phyloP scores from a whole-genome alignment of 2,113 vertebrate genomes.

The Spea bombifrons region DNA sequence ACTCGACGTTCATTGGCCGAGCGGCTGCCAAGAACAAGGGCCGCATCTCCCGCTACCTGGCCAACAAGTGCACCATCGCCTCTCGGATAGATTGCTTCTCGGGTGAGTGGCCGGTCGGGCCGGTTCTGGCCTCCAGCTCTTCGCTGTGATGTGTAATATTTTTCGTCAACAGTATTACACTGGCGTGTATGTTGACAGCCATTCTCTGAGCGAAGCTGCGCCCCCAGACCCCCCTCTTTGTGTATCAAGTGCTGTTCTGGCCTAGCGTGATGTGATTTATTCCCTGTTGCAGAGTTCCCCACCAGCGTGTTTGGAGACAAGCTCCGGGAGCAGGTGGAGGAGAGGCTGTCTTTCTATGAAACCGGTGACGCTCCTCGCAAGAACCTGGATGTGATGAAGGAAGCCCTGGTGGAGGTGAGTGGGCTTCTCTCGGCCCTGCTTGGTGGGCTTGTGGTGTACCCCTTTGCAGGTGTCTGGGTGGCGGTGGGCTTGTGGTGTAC shows the following conservation, averaged over 20 bases:
- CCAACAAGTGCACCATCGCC: conserved; percentile 96
- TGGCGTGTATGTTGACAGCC: conserved; percentile 77
- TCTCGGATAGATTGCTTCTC: conserved; percentile 96
- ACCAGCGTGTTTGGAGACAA: conserved; percentile 89
- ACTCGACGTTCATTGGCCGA: conserved; percentile 95
- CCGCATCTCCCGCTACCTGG: conserved; percentile 94
- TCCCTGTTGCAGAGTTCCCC: conserved; percentile 73
- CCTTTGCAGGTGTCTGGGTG: neutral
- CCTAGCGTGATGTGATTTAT: neutral
- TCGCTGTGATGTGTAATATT: conserved; percentile 86
- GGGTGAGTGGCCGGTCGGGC: conserved; percentile 62
- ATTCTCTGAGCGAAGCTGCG: conserved; percentile 76
- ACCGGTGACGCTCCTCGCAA: conserved; percentile 85
- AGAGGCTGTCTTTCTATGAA: conserved; percentile 89
- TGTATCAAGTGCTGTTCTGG: neutral
- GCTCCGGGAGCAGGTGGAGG: conserved; percentile 88
- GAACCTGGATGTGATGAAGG: conserved; percentile 83
- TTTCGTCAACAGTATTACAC: conserved; percentile 98
- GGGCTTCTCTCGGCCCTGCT: neutral
- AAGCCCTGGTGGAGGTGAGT: conserved; percentile 29
- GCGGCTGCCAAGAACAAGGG: conserved; percentile 96
- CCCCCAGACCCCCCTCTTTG: neutral
- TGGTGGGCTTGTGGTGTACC: neutral
- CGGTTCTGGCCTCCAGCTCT: neutral
- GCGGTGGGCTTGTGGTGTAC: neutral